Base-by-base conservation (phyloP, 2,113 vertebrate genomes). In the Saguinus midas region DNA sequence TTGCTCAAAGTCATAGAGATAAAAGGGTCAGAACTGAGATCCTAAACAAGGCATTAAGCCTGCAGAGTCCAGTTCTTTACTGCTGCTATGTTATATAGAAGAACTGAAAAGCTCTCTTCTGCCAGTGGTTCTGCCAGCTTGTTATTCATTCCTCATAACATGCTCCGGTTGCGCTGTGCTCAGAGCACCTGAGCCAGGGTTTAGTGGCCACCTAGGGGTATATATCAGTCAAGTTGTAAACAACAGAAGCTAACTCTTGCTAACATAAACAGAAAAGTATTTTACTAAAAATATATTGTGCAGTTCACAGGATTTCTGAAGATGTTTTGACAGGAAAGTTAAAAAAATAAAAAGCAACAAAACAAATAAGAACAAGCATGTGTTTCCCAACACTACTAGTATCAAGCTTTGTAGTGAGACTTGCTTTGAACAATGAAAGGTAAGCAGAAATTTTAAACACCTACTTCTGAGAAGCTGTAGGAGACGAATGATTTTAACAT, bases 361-460 rank as follows among this genome's bases (percentile, higher is more conserved):
- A 84, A 12, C 21, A 76, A 6, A 6, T 35, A 64, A 81, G 18
- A 96, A 73, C 2, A 72, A 90, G 18, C 16, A 79, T 18, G 25
- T 48, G 16, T 4, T n/a, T 64, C 21, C 21, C 45, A 0, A 85
- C 5, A 10, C 40, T 16, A 0, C 14, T 29, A 58, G 52, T 48
- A 64, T 21, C 25, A 91, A 68, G 11, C 16, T 87, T 64, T 57
- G 37, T 23, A 23, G 25, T 66, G 23, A 48, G 37, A 88, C 35
- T 87, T 96, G n/a, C 1, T 89, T 86, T 89, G 35, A 35, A 48
- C 27, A 72, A 20, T 17, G 25, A 85, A 93, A 85, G 93, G 6
- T 57, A 82, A 73, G 4, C 13, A 6, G 1, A 73, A 50, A 43
- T 61, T 83, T 64, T 70, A 25, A 21, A 87, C 0, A 58, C 6